Base-by-base conservation (phyloP, 2,113 vertebrate genomes). In the Nyctibius bracteatus region DNA sequence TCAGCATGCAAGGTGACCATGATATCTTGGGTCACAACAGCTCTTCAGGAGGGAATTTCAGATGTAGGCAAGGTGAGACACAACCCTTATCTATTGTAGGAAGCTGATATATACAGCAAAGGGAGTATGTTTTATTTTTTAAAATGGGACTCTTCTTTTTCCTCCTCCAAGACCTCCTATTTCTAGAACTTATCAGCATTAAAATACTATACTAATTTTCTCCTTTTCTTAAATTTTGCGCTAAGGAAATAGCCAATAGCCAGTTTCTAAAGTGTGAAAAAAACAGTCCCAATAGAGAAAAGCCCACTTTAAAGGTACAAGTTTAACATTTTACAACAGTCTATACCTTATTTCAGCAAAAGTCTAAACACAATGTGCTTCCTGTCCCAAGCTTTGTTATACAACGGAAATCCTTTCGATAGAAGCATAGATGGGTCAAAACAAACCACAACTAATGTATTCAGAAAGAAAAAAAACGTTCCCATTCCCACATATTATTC, bases 341-440 rank as follows among this genome's bases (percentile, higher is more conserved):
- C 79, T 72, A 51, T 75, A 86, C 57, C 58, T 79, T 86, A 35
- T 66, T 91, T 72, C 78, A 91, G 81, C 82, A 86, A 6, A 81
- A 91, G 88, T 39, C 67, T 58, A 67, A 88, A 88, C 80, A 92
- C 96, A 93, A 92, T 91, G 86, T 90, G 72, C 86, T 97, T 97
- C 97, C 97, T 94, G 91, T 63, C 81, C 78, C 37, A 47, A 67
- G 88, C 89, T 96, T 92, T 96, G 96, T 95, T 89, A 93, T 24
- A 58, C 58, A 92, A 55, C 28, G 86, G 96, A 97, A 96, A 97
- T 96, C 95, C 96, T 91, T 85, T 54, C 5, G 15, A 62, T 46
- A 83, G 92, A 72, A 51, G 70, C 57, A 65, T 24, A 44, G 84
- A 85, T 86, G 72, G 81, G 63, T 78, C 49, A 94, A 91, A 94